Base-by-base conservation (phyloP, 2,113 vertebrate genomes). In the Microcebus murinus region DNA sequence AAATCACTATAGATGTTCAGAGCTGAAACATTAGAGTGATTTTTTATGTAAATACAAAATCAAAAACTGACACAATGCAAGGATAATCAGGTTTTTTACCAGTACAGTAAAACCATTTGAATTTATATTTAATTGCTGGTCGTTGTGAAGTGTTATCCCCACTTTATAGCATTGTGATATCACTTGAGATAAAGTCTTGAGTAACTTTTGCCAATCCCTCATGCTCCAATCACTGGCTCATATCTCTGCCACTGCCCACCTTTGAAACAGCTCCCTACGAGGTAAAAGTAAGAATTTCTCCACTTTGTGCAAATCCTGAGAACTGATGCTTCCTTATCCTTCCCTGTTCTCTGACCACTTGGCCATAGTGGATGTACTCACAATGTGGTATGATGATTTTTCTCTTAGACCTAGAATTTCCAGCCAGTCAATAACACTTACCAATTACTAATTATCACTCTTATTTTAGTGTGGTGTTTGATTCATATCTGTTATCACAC, bases 21-120 rank as follows among this genome's bases (percentile, higher is more conserved):
- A 95, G 52, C 42, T 65, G 83, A 97, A 97, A 79, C 52, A 93
- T 23, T 59, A 29, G 48, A 20, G 23, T 4, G 25, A 63, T 90
- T 45, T 42, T 88, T 89, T 87, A 91, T 48, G 18, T 91, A 76
- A 96, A 94, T 36, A 90, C 27, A 96, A 96, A 90, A 70, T 93
- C 31, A 73, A 95, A 87, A 79, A 25, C 9, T 96, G 42, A 83
- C 34, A 80, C 94, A 91, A 93, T 63, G 36, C 55, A 63, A 92
- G 14, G 29, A 74, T 36, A 74, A 48, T 45, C 39, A 36, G 11
- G 21, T 6, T 27, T 89, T 92, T 89, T 52, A 92, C 20, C n/a
- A 76, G 23, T 34, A 63, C 3, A 50, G n/a, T 59, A 79, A 91
- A 88, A 76, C 1, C 52, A 86, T 81, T 39, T 87, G 21, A 91